Evolutionary conservation across 1,140 invertebrate species (phyloP), one percentile per base, ranked within the genome.

Genomic region (Cephus cinctus): DNA sequence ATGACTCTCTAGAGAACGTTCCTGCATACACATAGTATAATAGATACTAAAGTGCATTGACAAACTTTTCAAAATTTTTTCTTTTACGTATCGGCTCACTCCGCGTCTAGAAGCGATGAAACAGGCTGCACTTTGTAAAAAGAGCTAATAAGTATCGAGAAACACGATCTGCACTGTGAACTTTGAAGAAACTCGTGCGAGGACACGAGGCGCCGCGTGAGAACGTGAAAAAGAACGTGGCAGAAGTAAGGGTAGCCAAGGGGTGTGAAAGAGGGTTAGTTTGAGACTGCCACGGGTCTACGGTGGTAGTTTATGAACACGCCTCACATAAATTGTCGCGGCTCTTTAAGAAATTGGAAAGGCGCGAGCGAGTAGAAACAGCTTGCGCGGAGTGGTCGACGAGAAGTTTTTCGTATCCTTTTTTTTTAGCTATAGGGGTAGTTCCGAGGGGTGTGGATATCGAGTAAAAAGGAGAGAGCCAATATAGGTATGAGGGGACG

Each of bases 261-360:
- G n/a, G n/a, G n/a, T n/a, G n/a, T n/a, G 40, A 46, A 47, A 25
- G 31, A 16, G 44, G 42, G 49, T 32, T 48, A 50, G 50, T 63
- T 57, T 59, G 54, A 45, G 47, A 12, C 18, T 40, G 11, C 5
- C 18, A 15, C 2, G 20, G 38, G 11, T 14, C 9, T 18, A 58
- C 54, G 56, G 55, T 43, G 51, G 63, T 73, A 77, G 63, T 75
- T 77, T 77, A 77, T 76, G 72, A 77, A 75, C 75, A 75, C 61
- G 70, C 61, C 66, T 71, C 69, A 76, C 73, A 77, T 77, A 77
- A 76, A 77, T 77, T 77, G 73, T 77, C 73, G 73, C 67, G 62
- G 70, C 71, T 76, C 73, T 76, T 76, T 75, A 76, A 75, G 73
- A 77, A 76, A 77, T 76, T 76, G 73, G 67, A 75, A 73, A 76